These are phyloP conservation scores for Tachysurus fulvidraco DNA, from an alignment of 2,113 vertebrate genomes.

Conservation along the genomic window DNA sequence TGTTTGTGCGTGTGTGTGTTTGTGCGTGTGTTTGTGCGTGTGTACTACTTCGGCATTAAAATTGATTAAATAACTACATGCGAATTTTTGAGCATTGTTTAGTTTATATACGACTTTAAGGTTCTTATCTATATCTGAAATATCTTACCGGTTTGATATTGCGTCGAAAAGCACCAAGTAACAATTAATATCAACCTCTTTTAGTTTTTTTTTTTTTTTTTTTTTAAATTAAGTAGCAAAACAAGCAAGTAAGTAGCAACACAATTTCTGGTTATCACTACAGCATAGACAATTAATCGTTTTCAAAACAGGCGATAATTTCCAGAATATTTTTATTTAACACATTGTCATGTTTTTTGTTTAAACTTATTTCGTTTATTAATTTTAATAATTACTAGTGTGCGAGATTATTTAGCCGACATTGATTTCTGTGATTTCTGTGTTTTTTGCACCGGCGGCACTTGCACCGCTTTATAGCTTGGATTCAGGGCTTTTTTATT, in stretches of 20 bases:
- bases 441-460: not conserved
- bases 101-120: not conserved
- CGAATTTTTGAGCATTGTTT: not conserved
- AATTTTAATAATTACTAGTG: not conserved
- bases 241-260: not conserved
- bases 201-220: too few species aligned
- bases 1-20: too few species aligned
- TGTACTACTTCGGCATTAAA: too few species aligned
- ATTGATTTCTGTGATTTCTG: not conserved
- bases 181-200: not conserved
- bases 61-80: not conserved
- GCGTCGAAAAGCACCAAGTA: not conserved
- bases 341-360: not conserved
- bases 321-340: not conserved
- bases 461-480: not conserved
- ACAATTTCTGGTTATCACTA: not conserved
- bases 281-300: not conserved
- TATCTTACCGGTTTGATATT: not conserved
- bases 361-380: not conserved
- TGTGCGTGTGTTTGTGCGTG: too few species aligned
- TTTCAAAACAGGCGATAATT: not conserved
- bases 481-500: not conserved
- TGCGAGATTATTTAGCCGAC: not conserved
- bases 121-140: not conserved
- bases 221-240: not conserved